These are phyloP conservation scores for Aspidiotus rigidus DNA, from an alignment of 2,888 invertebrate genomes.

Conservation along the genomic window DNA sequence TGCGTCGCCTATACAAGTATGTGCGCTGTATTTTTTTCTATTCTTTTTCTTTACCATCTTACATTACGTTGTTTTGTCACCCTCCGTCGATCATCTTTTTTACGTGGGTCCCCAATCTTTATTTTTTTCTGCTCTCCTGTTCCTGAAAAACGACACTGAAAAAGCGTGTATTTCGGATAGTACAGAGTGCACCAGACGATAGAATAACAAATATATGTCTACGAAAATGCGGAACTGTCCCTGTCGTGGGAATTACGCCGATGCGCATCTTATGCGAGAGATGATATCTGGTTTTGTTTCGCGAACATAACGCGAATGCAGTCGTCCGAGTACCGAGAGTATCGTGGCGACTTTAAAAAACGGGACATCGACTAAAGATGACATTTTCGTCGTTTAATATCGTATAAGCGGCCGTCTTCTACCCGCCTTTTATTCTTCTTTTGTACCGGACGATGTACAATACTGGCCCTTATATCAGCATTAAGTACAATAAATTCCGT, in stretches of 20 bases:
- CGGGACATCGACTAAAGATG: no score
- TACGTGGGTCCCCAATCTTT: not conserved
- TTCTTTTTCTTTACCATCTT: not conserved
- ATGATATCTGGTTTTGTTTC: slow-evolving; percentile 2
- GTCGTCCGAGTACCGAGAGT: no score
- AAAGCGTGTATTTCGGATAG: not conserved
- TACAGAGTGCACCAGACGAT: not conserved
- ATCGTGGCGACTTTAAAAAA: no score
- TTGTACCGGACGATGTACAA: no score
- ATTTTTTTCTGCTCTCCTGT: not conserved
- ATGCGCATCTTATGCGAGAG: not conserved
- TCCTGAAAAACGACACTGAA: slow-evolving; percentile 2
- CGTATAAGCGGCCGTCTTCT: no score
- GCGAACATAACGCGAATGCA: not conserved
- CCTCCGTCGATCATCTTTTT: not conserved
- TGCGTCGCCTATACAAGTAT: no score
- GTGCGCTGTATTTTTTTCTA: not conserved
- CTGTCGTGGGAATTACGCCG: not conserved
- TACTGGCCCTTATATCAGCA: no score
- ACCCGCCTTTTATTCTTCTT: no score
- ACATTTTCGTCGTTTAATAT: no score
- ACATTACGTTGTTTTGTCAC: no score
- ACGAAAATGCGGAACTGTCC: slow-evolving; percentile 1
- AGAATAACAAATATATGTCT: not conserved
- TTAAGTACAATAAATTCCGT: no score